A percentile compares a stretch with the other conserved stretches of the same genome.
These are phyloP conservation scores for Daubentonia madagascariensis DNA, from an alignment of 2,113 vertebrate genomes.

Conservation along the genomic window DNA sequence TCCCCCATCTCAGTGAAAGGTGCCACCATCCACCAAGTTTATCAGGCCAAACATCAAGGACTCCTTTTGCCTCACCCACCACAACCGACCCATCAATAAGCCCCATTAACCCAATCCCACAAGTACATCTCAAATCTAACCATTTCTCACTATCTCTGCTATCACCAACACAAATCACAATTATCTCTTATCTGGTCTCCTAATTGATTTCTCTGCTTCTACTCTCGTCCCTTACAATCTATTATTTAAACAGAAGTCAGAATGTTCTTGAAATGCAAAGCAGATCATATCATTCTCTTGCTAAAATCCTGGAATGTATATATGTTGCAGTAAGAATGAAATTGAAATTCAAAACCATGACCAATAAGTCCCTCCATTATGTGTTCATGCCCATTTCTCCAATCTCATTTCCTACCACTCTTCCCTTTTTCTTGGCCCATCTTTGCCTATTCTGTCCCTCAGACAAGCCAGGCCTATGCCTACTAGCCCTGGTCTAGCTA, in stretches of 20 bases:
- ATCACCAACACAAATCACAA: not conserved
- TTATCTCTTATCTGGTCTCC: not conserved
- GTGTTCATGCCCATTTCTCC: not conserved
- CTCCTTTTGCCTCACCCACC: not conserved
- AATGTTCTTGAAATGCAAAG: not conserved
- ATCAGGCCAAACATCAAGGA: not conserved
- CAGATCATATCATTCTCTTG: not conserved
- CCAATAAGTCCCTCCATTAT: not conserved
- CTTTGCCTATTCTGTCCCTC: not conserved
- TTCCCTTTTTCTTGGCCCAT: not conserved
- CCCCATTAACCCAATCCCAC: not conserved
- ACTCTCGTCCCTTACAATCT: not conserved
- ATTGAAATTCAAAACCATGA: constrained; percentile 5
- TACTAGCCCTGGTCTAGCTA: not conserved
- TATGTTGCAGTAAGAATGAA: not conserved
- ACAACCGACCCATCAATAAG: not conserved
- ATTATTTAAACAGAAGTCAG: not conserved
- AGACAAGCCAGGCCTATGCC: not conserved
- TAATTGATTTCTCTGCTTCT: not conserved
- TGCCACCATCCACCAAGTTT: not conserved
- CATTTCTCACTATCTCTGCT: not conserved
- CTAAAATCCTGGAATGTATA: not conserved
- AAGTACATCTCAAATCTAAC: not conserved
- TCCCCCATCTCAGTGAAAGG: not conserved
- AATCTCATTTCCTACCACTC: not conserved